A percentile compares a stretch with the other conserved stretches of the same genome.
These are phyloP conservation scores for Sapayoa aenigma DNA, from an alignment of 2,113 vertebrate species.

Conservation along the genomic window DNA sequence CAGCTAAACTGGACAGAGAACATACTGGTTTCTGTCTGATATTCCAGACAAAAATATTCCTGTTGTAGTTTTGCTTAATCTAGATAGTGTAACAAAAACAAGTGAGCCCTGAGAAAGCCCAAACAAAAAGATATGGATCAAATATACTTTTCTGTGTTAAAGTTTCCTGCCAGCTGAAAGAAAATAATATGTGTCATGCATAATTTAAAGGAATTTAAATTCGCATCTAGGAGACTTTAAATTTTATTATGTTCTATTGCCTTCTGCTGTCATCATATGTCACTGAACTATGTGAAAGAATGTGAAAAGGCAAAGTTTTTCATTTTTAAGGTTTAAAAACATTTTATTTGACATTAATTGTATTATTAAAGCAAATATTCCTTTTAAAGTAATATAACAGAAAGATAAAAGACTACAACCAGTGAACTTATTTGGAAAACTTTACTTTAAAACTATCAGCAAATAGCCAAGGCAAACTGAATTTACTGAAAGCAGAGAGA, in stretches of 20 bases:
- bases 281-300: background rate
- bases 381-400: background rate
- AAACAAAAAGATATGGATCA: background rate
- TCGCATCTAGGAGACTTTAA: background rate
- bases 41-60: background rate
- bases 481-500: background rate
- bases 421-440: background rate
- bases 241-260: background rate
- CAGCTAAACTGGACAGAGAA: background rate
- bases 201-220: background rate
- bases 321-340: background rate
- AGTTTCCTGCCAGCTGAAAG: background rate
- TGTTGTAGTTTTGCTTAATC: background rate
- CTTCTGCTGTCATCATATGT: background rate
- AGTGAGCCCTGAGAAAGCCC: background rate
- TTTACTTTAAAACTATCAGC: background rate
- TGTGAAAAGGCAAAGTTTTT: background rate
- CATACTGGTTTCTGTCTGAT: background rate
- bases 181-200: background rate
- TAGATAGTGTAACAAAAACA: background rate
- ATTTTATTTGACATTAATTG: background rate
- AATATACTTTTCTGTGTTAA: background rate
- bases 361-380: background rate
- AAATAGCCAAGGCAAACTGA: background rate
- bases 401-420: background rate